Base-by-base conservation (phyloP, 2,113 vertebrate genomes). In the Butastur rufipennis region DNA sequence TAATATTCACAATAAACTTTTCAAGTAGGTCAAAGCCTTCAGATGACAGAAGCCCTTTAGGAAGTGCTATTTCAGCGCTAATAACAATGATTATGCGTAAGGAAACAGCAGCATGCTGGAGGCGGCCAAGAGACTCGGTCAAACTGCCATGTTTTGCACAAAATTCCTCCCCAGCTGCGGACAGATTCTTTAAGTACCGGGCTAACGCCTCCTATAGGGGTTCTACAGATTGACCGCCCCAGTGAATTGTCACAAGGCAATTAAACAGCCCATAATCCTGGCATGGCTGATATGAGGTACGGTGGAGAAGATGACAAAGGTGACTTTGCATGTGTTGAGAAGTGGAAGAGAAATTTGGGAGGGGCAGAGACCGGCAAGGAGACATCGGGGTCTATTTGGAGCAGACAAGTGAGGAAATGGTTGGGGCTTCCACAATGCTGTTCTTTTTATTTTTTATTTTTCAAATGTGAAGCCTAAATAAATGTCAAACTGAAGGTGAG, bases 41-140 rank as follows among this genome's bases (percentile, higher is more conserved):
- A 81, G 91, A 63, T 68, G 91, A 95, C 56, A 87, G 89, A 93
- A 93, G 31, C n/a, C 43, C 52, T 89, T 93, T 81, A 84, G 89
- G 72, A 92, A 86, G 77, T 59, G 80, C 18, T 81, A 9, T 34
- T 10, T 31, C 43, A 90, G 52, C 2, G 25, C 14, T 66, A 78
- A 58, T n/a, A 27, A 94, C 61, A 89, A 52, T 10, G 3, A n/a
- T 81, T 53, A 26, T 0, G 6, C 2, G 1, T 22, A 74, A 94
- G 55, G 47, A 74, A 88, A 58, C 10, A 53, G 48, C 38, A 43
- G 52, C 1, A 0, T 21, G 53, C 20, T 65, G 62, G 85, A 67
- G 36, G 45, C 12, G 26, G 52, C 52, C 38, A 87, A 25, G 8
- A 67, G 36, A 55, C 31, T 52, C 14, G 3, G n/a, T 15, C 4